phyloP scores from a whole-genome alignment of 2,888 invertebrate species.

The Luperina nickerlii region DNA sequence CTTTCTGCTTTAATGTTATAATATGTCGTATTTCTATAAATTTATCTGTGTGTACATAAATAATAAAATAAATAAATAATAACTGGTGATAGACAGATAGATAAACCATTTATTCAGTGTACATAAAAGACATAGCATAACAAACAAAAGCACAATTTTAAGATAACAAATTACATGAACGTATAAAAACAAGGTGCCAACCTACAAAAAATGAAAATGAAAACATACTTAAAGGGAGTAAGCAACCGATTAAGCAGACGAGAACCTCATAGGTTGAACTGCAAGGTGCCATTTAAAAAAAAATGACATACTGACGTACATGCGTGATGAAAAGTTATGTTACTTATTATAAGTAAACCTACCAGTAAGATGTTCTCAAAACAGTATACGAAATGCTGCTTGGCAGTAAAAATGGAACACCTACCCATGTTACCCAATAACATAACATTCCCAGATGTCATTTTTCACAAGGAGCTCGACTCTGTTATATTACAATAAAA shows the following conservation, averaged over 20 bases:
- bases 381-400: not conserved
- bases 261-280: too few species aligned
- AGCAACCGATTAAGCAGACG: too few species aligned
- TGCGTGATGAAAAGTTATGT: not conserved
- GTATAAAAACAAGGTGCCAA: too few species aligned
- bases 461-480: slow-evolving; percentile 14
- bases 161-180: too few species aligned
- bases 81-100: too few species aligned
- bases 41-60: not conserved
- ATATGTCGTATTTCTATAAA: not conserved
- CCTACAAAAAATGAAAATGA: too few species aligned
- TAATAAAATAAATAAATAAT: not conserved
- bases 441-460: slow-evolving; percentile 1
- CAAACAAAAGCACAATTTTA: too few species aligned
- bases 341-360: not conserved
- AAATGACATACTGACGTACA: too few species aligned
- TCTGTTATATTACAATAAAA: slow-evolving; percentile 3
- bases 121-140: too few species aligned
- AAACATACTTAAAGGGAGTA: too few species aligned
- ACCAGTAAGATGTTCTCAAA: not conserved
- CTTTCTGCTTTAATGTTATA: not conserved
- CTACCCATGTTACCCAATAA: not conserved
- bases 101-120: too few species aligned
- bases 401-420: not conserved
- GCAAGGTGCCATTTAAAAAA: too few species aligned